Evolutionary conservation across 1,140 invertebrate genomes (phyloP), one percentile per base, ranked within the genome.

Genomic region (Reticulitermes speratus): DNA sequence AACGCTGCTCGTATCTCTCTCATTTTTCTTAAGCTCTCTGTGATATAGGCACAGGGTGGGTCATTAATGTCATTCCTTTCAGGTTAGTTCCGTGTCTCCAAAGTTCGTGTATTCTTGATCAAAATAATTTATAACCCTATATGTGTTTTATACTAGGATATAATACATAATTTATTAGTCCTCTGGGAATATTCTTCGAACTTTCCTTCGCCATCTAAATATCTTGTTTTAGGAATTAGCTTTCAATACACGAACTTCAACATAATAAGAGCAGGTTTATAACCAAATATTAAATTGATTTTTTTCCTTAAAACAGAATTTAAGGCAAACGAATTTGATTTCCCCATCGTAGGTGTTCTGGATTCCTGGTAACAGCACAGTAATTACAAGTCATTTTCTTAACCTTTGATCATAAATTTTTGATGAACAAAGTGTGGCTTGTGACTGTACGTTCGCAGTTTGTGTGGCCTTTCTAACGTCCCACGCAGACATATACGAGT

Each of bases 131-230:
- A 75, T 30, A 30, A 25, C 8, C 25, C 16, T 75, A 75, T 75
- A 30, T 75, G 65, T 75, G 14, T 75, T 75, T 75, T 75, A 75
- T 75, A 75, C 25, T 75, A 14, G 9, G 65, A 75, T 75, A 30
- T 75, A 75, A 75, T 75, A 30, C 65, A 30, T 75, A 75, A 75
- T 75, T 75, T 75, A 75, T 75, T 75, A 75, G 65, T 75, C 65
- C n/a, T 16, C 9, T 75, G 65, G 25, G 65, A 75, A 75, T 75
- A 30, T 75, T 75, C 25, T 75, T 75, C 9, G n/a, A 30, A 75
- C 8, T 75, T 75, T 75, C n/a, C 65, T 75, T 75, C 65, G 16
- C 65, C 65, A 75, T 11, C 65, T 75, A 30, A 75, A 75, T 75
- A 30, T 75, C 65, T 75, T 75, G 25, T n/a, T 75, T 25, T 25